Base-by-base conservation (phyloP, 2,888 invertebrate genomes). In the Acheta domesticus region DNA sequence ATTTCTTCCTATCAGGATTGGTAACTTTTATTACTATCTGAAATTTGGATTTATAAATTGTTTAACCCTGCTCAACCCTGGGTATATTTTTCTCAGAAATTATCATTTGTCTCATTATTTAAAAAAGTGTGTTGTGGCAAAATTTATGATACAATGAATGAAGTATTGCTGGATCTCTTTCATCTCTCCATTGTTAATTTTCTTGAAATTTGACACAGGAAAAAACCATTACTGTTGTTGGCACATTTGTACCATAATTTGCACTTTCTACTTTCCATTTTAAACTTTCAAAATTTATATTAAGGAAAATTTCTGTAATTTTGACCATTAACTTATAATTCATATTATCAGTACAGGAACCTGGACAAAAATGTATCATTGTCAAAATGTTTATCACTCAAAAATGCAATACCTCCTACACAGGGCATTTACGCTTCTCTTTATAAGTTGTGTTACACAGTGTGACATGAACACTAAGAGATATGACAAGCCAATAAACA, bases 31-130 rank as follows among this genome's bases (percentile, higher is more conserved):
- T 62, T 62, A 62, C 62, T 62, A 62, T 62, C 8, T 62, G 16
- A 62, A 62, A 19, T 62, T 62, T 62, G 62, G n/a, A 19, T 62
- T 62, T 19, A 19, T 19, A 62, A 62, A 19, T n/a, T 62, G 14
- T 62, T 62, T 62, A 62, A 62, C 62, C 62, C 62, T 62, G 62
- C 62, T 62, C 12, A 62, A 62, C 62, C 62, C 62, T 62, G 62
- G 62, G 62, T 62, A 62, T 62, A 62, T 62, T 62, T 36, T 62
- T 62, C 62, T 62, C 62, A 62, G 62, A 62, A 62, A 62, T 62
- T 62, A 62, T 62, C 62, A 62, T 62, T 62, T 62, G 14, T 62
- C 62, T 62, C n/a, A 62, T 62, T 62, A 62, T 62, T 62, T 62
- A 62, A 62, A 62, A 62, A 62, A 62, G 62, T 62, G 62, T 62